phyloP scores from a whole-genome alignment of 2,113 vertebrate species.

The Epinephelus cyanopodus region DNA sequence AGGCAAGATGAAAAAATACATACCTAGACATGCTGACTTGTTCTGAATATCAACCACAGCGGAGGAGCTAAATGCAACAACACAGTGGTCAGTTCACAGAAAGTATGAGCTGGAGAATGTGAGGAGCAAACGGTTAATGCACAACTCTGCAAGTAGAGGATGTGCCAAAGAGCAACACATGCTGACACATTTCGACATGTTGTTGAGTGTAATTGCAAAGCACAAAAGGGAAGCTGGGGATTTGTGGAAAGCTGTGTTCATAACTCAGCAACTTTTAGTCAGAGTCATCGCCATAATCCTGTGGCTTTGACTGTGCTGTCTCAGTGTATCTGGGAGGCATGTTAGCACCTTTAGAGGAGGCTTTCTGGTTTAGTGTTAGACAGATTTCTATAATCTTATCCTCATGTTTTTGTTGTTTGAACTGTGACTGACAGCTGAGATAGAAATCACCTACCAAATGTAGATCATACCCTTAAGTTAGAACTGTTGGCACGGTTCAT shows the following conservation, averaged over 20 bases:
- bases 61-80: background rate
- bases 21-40: background rate
- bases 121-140: background rate
- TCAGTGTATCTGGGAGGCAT: background rate
- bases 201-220: constrained; percentile 8
- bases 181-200: constrained; percentile 4
- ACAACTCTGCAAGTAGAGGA: background rate
- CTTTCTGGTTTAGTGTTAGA: background rate
- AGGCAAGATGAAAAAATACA: background rate
- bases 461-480: background rate
- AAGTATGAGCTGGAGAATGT: background rate
- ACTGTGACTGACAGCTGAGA: background rate
- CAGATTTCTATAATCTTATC: background rate
- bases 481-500: background rate
- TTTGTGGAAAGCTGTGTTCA: constrained; percentile 18
- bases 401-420: background rate
- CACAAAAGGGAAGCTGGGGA: constrained; percentile 13
- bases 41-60: background rate
- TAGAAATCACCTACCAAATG: background rate
- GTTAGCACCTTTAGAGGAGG: background rate
- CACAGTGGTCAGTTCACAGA: background rate
- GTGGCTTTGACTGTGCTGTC: background rate
- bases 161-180: background rate
- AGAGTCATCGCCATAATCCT: background rate
- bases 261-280: constrained; percentile 1